Evolutionary conservation across 2,113 vertebrate genomes (phyloP).

Genomic region (Bubo bubo): DNA sequence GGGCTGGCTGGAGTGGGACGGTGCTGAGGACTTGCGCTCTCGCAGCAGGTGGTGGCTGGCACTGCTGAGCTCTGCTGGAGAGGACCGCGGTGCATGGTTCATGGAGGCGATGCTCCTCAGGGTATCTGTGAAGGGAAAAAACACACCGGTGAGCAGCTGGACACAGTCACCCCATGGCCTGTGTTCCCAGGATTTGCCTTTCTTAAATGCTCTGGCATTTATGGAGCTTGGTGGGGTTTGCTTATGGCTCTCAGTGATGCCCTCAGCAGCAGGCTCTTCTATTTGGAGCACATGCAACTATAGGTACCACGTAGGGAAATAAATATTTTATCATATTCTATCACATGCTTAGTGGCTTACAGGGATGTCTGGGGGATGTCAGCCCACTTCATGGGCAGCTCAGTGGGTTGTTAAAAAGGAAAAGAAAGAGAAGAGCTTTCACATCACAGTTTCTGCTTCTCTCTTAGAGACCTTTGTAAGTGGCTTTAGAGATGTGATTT

Average conservation of each 20-base stretch:
- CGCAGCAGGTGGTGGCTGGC: conserved; percentile 83
- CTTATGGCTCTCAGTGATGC: not conserved
- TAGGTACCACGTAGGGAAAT: not conserved
- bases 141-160: fast-evolving
- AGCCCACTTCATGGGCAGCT: not conserved
- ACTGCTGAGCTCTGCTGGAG: conserved; percentile 83
- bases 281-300: not conserved
- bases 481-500: not conserved
- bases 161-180: fast-evolving
- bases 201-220: not conserved
- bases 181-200: not conserved
- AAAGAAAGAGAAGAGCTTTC: not conserved
- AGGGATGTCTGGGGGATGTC: not conserved
- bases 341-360: not conserved
- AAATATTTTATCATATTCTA: not conserved
- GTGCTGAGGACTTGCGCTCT: conserved; percentile 86
- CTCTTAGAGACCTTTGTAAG: not conserved
- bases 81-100: conserved; percentile 84
- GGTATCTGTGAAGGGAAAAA: conserved; percentile 76
- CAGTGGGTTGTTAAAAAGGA: not conserved
- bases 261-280: not conserved
- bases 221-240: not conserved
- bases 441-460: not conserved
- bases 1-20: conserved; percentile 93
- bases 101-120: conserved; percentile 77